phyloP scores from a whole-genome alignment of 1,140 invertebrate genomes.

The Delia radicum region DNA sequence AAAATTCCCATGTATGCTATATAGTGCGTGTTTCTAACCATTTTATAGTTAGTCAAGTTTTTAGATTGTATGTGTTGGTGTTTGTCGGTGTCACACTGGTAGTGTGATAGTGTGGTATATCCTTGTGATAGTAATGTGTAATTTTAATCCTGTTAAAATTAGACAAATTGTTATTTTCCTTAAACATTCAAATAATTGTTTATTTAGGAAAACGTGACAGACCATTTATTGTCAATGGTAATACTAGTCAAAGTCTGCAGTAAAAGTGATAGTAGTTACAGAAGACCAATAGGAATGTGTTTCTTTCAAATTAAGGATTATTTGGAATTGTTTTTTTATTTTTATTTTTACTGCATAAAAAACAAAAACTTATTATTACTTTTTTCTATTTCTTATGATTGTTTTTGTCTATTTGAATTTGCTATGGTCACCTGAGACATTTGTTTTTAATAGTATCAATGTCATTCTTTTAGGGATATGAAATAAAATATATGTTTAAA shows the following conservation, averaged over 20 bases:
- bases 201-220: conserved; percentile 22
- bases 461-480: background rate
- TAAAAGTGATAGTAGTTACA: background rate
- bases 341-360: background rate
- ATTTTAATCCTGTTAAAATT: conserved; percentile 42
- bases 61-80: too few species aligned
- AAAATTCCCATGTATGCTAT: too few species aligned
- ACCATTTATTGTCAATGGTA: background rate
- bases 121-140: conserved; percentile 26
- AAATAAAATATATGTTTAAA: too few species aligned
- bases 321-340: background rate
- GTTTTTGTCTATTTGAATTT: background rate
- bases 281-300: background rate
- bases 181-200: conserved; percentile 28
- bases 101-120: background rate
- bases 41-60: too few species aligned
- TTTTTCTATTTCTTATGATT: background rate
- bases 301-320: background rate
- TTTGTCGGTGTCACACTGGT: background rate
- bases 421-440: background rate
- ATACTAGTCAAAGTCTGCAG: background rate
- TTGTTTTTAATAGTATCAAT: background rate
- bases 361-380: background rate
- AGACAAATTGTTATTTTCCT: conserved; percentile 39
- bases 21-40: too few species aligned